Conservation (phyloP, 2,113 vertebrate genomes). For the Lynx canadensis region DNA sequence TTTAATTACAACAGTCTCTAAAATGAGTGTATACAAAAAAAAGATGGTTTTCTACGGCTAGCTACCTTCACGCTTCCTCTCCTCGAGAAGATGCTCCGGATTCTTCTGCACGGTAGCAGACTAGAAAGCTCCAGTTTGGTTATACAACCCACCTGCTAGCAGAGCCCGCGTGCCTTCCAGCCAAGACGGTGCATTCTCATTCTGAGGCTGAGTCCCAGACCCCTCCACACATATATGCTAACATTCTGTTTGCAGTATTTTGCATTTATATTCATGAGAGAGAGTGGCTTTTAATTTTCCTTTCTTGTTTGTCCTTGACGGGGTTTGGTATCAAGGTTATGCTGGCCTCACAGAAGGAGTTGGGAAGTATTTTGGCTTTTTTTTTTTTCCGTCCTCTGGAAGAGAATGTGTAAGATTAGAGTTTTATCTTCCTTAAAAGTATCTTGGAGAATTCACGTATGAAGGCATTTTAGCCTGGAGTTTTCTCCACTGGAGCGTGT, state of each 20-base stretch:
- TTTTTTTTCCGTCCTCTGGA: constrained; percentile 22
- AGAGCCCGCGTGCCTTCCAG: background rate
- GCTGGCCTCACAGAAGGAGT: constrained; percentile 13
- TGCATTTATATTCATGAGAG: constrained; percentile 74
- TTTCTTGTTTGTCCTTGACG: constrained; percentile 71
- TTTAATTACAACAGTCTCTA: background rate
- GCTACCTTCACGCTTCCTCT: background rate
- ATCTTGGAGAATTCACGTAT: constrained; percentile 45
- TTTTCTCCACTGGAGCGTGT: constrained; percentile 52
- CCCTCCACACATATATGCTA: constrained; percentile 42
- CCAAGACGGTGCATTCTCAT: background rate
- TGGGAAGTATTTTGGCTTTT: constrained; percentile 38
- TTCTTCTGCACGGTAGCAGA: rapidly evolving
- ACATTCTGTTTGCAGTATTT: constrained; percentile 70
- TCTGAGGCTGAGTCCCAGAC: background rate
- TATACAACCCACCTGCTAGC: background rate
- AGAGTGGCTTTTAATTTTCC: constrained; percentile 70
- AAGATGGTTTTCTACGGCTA: background rate
- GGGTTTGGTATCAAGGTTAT: constrained; percentile 58
- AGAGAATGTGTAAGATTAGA: background rate
- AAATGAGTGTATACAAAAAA: background rate
- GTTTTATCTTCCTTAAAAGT: constrained; percentile 38
- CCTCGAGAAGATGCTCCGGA: background rate
- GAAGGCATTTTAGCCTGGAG: constrained; percentile 51
- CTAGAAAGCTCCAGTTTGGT: background rate